phyloP scores from a whole-genome alignment of 2,113 vertebrate genomes.

The Mandrillus leucophaeus region DNA sequence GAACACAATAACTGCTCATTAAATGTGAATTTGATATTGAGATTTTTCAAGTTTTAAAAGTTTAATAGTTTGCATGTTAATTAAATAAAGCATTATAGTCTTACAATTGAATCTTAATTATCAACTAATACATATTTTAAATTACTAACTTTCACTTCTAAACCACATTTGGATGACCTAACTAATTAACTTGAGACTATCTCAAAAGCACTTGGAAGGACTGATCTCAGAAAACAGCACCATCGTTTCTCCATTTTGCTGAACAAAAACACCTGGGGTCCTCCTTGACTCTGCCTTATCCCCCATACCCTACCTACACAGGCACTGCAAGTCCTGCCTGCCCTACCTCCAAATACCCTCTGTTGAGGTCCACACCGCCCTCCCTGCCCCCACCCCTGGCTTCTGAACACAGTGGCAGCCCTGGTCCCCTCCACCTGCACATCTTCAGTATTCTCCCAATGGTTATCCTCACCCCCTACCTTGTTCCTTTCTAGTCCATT shows the following conservation, averaged over 20 bases:
- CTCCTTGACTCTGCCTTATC: background rate
- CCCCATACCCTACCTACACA: background rate
- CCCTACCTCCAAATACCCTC: background rate
- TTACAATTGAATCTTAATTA: background rate
- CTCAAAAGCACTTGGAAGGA: background rate
- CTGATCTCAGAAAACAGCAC: background rate
- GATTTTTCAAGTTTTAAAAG: background rate
- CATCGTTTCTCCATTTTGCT: background rate
- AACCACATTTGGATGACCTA: background rate
- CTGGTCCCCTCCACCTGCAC: background rate
- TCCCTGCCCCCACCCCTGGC: background rate
- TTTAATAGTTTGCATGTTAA: background rate
- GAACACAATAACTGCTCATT: background rate
- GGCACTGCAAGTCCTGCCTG: background rate
- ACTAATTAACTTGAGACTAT: background rate
- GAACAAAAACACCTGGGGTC: background rate
- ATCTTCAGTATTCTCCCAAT: background rate
- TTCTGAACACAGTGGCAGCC: background rate
- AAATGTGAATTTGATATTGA: background rate
- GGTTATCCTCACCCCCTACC: background rate
- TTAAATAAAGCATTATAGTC: background rate
- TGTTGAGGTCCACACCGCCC: background rate
- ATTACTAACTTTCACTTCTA: background rate
- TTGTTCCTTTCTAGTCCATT: background rate
- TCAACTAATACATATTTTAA: background rate